Percentiles rank a stretch among this genome's conserved stretches.
phyloP scores from a whole-genome alignment of 2,113 vertebrate genomes.

The Amphiprion percula region DNA sequence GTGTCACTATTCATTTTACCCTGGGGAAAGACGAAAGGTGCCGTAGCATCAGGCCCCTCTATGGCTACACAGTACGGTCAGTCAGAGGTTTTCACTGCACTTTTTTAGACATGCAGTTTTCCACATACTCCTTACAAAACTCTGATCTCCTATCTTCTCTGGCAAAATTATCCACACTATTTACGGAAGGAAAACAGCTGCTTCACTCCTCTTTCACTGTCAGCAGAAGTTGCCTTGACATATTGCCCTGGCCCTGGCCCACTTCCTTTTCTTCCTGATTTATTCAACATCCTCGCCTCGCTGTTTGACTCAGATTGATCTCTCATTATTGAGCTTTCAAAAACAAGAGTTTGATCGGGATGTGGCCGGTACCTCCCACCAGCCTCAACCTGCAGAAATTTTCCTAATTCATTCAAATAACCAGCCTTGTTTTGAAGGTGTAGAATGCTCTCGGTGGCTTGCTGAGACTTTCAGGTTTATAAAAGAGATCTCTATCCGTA shows the following conservation, averaged over 20 bases:
- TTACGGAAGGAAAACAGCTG: background rate
- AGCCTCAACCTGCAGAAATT: background rate
- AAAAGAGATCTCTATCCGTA: slow-evolving; percentile 65
- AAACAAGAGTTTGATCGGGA: slow-evolving; percentile 15
- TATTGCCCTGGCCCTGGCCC: background rate
- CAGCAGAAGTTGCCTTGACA: slow-evolving; percentile 3
- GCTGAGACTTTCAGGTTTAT: slow-evolving; percentile 52
- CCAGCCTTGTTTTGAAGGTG: slow-evolving; percentile 41
- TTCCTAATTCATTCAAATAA: slow-evolving; percentile 20
- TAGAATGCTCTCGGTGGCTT: slow-evolving; percentile 19
- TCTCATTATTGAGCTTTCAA: slow-evolving; percentile 19
- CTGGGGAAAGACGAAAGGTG: slow-evolving; percentile 14
- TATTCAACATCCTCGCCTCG: background rate
- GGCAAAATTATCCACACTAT: slow-evolving; percentile 7
- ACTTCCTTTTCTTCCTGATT: slow-evolving; percentile 12
- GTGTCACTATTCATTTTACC: slow-evolving; percentile 46
- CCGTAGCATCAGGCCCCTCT: slow-evolving; percentile 16
- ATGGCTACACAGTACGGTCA: background rate
- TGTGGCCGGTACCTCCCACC: background rate
- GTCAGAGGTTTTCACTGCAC: background rate
- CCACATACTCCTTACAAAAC: slow-evolving; percentile 14
- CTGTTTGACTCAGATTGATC: background rate
- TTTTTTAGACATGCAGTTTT: slow-evolving; percentile 23
- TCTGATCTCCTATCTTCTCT: slow-evolving; percentile 10
- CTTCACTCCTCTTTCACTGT: slow-evolving; percentile 14